Base-by-base conservation (phyloP, 2,797 vertebrate species). In the Onychomys arenicola region DNA sequence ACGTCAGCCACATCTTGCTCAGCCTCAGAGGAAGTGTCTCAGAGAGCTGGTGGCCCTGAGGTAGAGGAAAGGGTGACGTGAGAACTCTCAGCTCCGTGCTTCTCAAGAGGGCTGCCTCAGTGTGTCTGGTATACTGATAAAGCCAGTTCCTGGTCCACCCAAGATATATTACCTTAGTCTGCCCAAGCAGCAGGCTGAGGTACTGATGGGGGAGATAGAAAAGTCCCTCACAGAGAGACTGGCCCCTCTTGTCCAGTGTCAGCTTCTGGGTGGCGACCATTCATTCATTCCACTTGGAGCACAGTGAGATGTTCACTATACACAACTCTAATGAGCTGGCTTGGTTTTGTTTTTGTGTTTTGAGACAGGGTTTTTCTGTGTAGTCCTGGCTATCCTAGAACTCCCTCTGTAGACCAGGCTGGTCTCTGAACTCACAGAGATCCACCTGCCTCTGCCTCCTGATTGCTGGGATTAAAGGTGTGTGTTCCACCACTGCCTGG, bases 1-100 rank as follows among this genome's bases (percentile, higher is more conserved):
- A 0, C 1, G 0, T n/a, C 3, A 0, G 5, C 13, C 7, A 40
- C 40, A 0, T 59, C 77, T 85, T 49, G 82, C 73, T 71, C 23
- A 25, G 0, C 1, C 65, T 55, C 49, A 25, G 78, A 67, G 83
- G 63, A 61, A 76, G 57, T 19, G 21, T 32, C 80, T 89, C 49
- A 3, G 87, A 55, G 43, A 67, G 43, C 25, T 25, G 27, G 61
- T 1, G 34, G 27, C 23, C 52, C 34, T 2, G 43, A 43, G 52
- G 40, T 34, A 13, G 34, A 13, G 2, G 61, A 19, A 27, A 8
- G 5, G 6, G 0, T 13, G 17, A 4, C 5, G 0, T 25, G 34
- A 71, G 37, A 11, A 63, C 71, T 2, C 32, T 43, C 19, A 4
- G 52, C 5, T 16, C 7, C 4, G 34, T 1, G 19, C 55, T 80